Conservation (phyloP, 2,888 invertebrate genomes). For the Cordilura impudica region DNA sequence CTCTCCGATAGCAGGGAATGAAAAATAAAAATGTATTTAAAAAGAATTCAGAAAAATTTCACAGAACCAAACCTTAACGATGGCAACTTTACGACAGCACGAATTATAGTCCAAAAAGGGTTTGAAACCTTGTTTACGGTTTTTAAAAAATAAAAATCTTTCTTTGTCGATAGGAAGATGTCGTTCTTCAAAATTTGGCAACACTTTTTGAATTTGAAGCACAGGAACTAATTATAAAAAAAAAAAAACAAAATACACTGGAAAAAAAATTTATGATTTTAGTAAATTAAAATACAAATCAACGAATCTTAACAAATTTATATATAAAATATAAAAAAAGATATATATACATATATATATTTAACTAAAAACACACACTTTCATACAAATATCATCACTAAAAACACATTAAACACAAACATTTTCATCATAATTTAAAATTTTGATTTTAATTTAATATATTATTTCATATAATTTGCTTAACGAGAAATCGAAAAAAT, state of each 20-base stretch:
- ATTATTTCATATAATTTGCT: slow-evolving; percentile 46
- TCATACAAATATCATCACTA: slow-evolving; percentile 10
- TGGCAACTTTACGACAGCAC: too few relatives aligned
- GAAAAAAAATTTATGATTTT: background rate
- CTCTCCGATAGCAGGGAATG: too few relatives aligned
- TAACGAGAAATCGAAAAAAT: slow-evolving; percentile 20
- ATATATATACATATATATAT: background rate
- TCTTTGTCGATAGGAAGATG: too few relatives aligned
- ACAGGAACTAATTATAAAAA: background rate
- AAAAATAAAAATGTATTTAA: too few relatives aligned
- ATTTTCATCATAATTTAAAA: slow-evolving; percentile 19
- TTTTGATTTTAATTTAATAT: slow-evolving; percentile 22
- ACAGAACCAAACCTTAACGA: too few relatives aligned
- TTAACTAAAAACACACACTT: slow-evolving; percentile 8
- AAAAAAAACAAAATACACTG: slow-evolving; percentile 57
- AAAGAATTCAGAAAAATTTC: too few relatives aligned
- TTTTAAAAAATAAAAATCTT: too few relatives aligned
- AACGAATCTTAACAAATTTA: background rate
- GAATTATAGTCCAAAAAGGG: too few relatives aligned
- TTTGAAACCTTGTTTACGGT: too few relatives aligned
- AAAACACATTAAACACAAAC: slow-evolving; percentile 13
- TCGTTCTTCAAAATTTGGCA: background rate
- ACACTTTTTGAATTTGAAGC: background rate
- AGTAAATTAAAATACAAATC: background rate
- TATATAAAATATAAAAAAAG: background rate